Evolutionary conservation across 1,140 invertebrate species (phyloP), one percentile per base, ranked within the genome.

Genomic region (Laupala kohalensis): DNA sequence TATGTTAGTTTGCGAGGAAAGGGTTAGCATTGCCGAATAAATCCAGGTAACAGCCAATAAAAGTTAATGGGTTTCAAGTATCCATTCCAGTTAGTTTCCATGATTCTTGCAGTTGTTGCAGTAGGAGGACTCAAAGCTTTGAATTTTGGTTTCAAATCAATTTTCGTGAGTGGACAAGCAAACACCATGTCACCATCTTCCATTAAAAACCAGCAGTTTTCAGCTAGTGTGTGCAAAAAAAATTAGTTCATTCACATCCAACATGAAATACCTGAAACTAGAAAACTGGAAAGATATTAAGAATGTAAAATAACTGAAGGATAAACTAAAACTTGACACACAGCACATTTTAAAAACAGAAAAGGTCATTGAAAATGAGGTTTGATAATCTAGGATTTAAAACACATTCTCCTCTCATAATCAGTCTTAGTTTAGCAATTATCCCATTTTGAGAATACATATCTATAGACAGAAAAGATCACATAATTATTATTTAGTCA

Each of bases 221-320:
- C 9, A 53, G 37, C 37, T 53, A 53, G 37, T 53, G n/a, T n/a
- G 37, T 53, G 37, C 37, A 53, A 53, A 53, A n/a, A n/a, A 53
- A 9, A 53, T 53, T 53, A 53, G 37, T 53, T 53, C 37, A 53
- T 53, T 53, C 37, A 53, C 37, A 53, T 53, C 37, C 37, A 53
- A n/a, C 67, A 68, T 23, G 28, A 68, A 68, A 68, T n/a, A 68
- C 67, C 67, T 68, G 67, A n/a, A 68, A 68, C 67, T 68, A 68
- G 29, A 68, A 68, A 68, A 68, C 67, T 68, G 67, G 37, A 68
- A 68, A 68, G 67, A 68, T 25, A 68, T 68, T 53, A 53, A 53
- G 19, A 19, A 53, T 13, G 9, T 53, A 53, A 53, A 53, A 53
- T 53, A 2, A 13, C 9, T 53, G 37, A 53, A 53, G 37, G 37